Evolutionary conservation across 2,888 invertebrate species (phyloP), one percentile per base, ranked within the genome.

Genomic region (Punctoribates punctum): DNA sequence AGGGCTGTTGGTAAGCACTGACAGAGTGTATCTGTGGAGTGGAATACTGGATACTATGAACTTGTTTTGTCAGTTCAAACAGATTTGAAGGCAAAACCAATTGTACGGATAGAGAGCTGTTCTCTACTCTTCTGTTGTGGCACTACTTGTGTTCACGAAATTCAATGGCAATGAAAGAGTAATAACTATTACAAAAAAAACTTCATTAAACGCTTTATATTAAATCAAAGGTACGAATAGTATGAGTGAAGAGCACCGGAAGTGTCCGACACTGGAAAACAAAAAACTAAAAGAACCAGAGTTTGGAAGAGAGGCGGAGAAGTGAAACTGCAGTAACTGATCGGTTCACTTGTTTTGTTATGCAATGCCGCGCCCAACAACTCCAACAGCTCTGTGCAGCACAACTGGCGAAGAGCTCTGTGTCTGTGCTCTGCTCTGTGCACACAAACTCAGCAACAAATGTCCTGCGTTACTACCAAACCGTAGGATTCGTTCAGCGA

Each of bases 331-430:
- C 65, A 65, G 70, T 70, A 70, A 70, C 20, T 70, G 42, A 70
- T 70, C 70, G 70, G n/a, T 70, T 70, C 70, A 70, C 70, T 70
- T 70, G 70, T 70, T 70, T 70, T 70, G 70, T 70, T 70, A 70
- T 70, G 70, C 70, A 70, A 70, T 70, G 70, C 70, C 70, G 70
- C 70, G 70, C 70, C 70, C 70, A 70, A 70, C 70, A n/a, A 65
- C 65, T 65, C 9, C 67, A 67, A 67, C 67, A n/a, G n/a, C 60
- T 29, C 60, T 51, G 51, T 8, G 51, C 51, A 8, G 3, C 5
- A 4, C 4, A 34, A 34, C 34, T 34, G 34, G 20, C 54, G n/a
- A 48, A 48, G 15, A 17, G 48, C 13, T n/a, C 25, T 57, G 23
- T 57, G 57, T 11, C 57, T 57, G 25, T 23, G 25, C 57, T 34